These are phyloP conservation scores for Scolopax mira DNA, from an alignment of 2,113 vertebrate species.

Conservation along the genomic window DNA sequence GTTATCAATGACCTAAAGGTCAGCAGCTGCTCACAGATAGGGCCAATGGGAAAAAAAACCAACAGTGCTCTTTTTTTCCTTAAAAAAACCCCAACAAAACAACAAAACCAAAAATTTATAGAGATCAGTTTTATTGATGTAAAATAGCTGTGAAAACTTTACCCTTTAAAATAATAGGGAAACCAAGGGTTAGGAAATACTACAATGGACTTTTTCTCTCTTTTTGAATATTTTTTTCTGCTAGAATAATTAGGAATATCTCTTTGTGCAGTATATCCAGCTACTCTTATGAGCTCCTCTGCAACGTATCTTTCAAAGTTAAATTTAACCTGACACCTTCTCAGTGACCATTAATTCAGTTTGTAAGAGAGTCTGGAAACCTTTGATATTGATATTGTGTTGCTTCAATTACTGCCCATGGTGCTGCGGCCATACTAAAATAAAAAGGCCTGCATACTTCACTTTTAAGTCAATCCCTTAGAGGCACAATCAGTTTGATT, in stretches of 20 bases:
- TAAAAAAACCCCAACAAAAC: not conserved
- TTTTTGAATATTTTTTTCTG: not conserved
- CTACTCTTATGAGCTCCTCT: not conserved
- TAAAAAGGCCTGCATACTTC: slow-evolving; percentile 29
- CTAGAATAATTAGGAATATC: not conserved
- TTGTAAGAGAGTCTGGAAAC: not conserved
- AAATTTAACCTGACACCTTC: slow-evolving; percentile 21
- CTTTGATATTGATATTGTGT: slow-evolving; percentile 34
- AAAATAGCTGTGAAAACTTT: not conserved
- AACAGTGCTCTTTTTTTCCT: not conserved
- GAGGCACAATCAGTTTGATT: slow-evolving; percentile 51
- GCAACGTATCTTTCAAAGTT: not conserved
- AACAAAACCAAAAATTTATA: not conserved
- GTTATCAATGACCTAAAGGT: not conserved
- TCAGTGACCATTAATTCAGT: slow-evolving; percentile 23
- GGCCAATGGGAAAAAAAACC: not conserved
- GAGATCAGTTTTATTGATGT: not conserved
- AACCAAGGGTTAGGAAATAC: not conserved
- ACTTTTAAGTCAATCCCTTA: slow-evolving; percentile 45
- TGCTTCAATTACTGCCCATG: slow-evolving; percentile 7
- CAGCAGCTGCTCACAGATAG: not conserved
- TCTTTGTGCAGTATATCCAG: not conserved
- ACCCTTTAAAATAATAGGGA: not conserved
- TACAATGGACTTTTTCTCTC: not conserved
- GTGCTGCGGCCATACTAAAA: slow-evolving; percentile 14